Evolutionary conservation across 2,888 invertebrate genomes (phyloP), one percentile per base, ranked within the genome.

Genomic region (Octonoba sinensis): DNA sequence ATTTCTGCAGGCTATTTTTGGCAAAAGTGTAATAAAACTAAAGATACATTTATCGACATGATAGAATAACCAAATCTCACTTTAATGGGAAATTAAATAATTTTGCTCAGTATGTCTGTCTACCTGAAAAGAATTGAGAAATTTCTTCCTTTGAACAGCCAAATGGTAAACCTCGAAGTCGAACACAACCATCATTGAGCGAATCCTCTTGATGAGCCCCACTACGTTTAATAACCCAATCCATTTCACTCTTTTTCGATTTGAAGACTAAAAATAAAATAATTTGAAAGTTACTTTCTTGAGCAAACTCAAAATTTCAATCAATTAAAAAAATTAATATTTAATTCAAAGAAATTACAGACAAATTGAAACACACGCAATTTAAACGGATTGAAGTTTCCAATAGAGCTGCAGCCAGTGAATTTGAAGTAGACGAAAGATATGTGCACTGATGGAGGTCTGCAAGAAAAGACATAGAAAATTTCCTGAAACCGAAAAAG

Each of bases 71-170:
- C 36, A 36, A 36, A 6, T 36, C 36, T 36, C 11, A 36, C 36
- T 36, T 36, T 36, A 36, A 4, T 36, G 8, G 6, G 36, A 36
- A 36, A 8, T 36, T 36, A 36, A 36, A 36, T 36, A 36, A 36
- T 36, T 36, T 36, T 36, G 6, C 8, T 36, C 36, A 36, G 36
- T 36, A 36, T 36, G 36, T 20, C 59, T 36, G 36, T 20, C 59
- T 93, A 97, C 98, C 98, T 88, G 93, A 92, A 89, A 99, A 98
- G 90, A 99, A 98, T 86, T 96, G 93, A 51, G 95, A 93, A 84
- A 99, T 94, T 90, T 97, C 97, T 88, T 97, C 96, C 88, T 96
- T 96, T 0, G 96, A 95, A 88, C 96, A 96, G 75, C 96, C 95
- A 89, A 95, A 99, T 3, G 98, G 99, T 86, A 99, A 90, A 67